Percentiles rank a stretch among this genome's conserved stretches.
These are phyloP conservation scores for Drosophila nasuta DNA, from an alignment of 1,140 invertebrate genomes.

Conservation along the genomic window DNA sequence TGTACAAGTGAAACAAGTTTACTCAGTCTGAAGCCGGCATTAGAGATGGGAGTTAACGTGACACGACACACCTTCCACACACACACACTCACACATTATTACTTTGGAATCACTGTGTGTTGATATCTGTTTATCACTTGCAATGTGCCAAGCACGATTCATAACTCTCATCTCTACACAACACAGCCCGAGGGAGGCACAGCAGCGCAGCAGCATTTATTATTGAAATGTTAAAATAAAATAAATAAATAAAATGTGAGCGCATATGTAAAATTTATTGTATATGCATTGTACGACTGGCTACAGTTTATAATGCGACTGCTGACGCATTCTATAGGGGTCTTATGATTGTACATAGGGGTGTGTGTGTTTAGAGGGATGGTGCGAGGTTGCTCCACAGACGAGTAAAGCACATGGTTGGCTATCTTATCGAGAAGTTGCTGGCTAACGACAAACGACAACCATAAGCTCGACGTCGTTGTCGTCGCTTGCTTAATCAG, in stretches of 20 bases:
- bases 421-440: constrained; percentile 40
- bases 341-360: constrained; percentile 46
- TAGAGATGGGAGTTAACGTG: not conserved
- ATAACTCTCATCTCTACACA: constrained; percentile 4
- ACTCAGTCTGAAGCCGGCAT: constrained; percentile 21
- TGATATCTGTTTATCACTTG: too few relatives aligned
- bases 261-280: constrained; percentile 47
- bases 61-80: not conserved
- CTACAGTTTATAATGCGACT: constrained; percentile 20
- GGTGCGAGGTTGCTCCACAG: constrained; percentile 5
- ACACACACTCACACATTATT: not conserved
- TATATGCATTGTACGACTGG: constrained; percentile 12
- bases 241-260: constrained; percentile 63
- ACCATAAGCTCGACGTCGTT: constrained; percentile 38
- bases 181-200: constrained; percentile 28
- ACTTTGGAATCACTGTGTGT: not conserved
- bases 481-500: constrained; percentile 43
- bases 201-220: constrained; percentile 46
- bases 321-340: constrained; percentile 63
- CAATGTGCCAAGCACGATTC: constrained; percentile 13
- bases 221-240: constrained; percentile 75
- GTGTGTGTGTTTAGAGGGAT: constrained; percentile 32
- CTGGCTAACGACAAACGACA: constrained; percentile 24
- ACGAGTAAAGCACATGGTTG: constrained; percentile 17
- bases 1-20: constrained; percentile 59